phyloP scores from a whole-genome alignment of 2,113 vertebrate genomes.

The Bujurquina vittata region DNA sequence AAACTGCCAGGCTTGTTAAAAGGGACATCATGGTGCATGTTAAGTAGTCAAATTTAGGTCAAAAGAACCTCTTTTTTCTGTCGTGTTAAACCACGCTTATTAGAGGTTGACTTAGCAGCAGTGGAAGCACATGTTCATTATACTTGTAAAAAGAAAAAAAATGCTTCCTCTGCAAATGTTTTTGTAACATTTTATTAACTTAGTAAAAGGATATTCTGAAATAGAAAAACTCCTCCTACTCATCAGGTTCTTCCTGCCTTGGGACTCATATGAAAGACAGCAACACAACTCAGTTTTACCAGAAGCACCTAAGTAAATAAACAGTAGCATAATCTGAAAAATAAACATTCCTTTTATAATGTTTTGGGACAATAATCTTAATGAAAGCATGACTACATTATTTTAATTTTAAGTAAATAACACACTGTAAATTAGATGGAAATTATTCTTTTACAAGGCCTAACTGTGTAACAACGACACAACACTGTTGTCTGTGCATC shows the following conservation, averaged over 20 bases:
- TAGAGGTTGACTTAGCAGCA: not conserved
- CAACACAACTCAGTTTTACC: not conserved
- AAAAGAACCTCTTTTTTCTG: constrained; percentile 2
- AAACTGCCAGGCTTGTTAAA: not conserved
- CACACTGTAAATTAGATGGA: not conserved
- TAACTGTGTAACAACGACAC: constrained; percentile 9
- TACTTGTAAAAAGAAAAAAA: not conserved
- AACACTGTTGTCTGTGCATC: constrained; percentile 35
- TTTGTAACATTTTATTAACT: constrained; percentile 16
- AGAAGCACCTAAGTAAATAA: not conserved
- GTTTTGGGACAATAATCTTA: not conserved
- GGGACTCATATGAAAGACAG: not conserved
- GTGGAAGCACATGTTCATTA: not conserved
- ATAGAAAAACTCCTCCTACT: not conserved
- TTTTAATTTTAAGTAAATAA: not conserved
- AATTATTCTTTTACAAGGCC: not conserved
- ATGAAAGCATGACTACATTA: not conserved
- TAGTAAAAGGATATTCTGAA: constrained; percentile 1
- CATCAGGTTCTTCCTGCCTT: not conserved
- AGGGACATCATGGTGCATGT: not conserved
- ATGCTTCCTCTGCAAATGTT: constrained; percentile 21
- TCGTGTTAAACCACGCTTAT: constrained; percentile 4
- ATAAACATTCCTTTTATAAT: not conserved
- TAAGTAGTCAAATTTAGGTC: constrained; percentile 46
- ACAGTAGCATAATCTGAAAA: too few species aligned